Evolutionary conservation across 1,140 invertebrate genomes (phyloP), one percentile per base, ranked within the genome.

Genomic region (Copidosoma floridanum): DNA sequence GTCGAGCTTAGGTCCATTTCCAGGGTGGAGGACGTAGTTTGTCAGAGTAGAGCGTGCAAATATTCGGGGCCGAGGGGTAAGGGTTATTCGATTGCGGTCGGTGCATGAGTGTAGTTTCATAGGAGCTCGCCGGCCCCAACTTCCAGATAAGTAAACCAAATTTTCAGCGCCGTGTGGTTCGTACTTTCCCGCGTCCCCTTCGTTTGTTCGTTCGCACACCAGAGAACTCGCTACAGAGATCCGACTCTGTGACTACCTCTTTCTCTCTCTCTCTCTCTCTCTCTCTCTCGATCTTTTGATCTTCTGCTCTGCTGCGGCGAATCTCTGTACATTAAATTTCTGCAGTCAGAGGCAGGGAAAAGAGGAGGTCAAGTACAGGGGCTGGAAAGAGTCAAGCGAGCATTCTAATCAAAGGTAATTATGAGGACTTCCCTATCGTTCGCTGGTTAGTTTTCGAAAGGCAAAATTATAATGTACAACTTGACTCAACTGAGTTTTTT

Each of bases 81-180:
- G 16, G 46, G 52, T 62, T 56, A 79, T 78, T 78, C 74, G 74
- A 76, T 78, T 74, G 72, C 69, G 73, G 72, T 70, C 64, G 72
- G 65, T 61, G 65, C 61, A 32, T 21, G 26, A 52, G 65, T 57
- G 64, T 65, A 65, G 59, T 51, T 23, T 51, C 26, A 38, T 40
- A 37, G 40, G 14, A 27, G 24, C 27, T 10, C 21, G 21, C 54
- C 58, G 32, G 41, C 68, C 61, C 63, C 55, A 70, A 75, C 71
- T 73, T 71, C 65, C 66, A 66, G 63, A 74, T 76, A 75, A 76
- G 70, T 75, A 75, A 77, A 79, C 73, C 69, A 59, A 73, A 77
- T 77, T 77, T 70, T 65, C 65, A 65, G 64, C 50, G 52, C 47
- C 55, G 44, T 44, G 46, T 50, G 14, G 10, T 3, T 1, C 24